Evolutionary conservation across 1,140 invertebrate species (phyloP).

Genomic region (Neodiprion pinetum): DNA sequence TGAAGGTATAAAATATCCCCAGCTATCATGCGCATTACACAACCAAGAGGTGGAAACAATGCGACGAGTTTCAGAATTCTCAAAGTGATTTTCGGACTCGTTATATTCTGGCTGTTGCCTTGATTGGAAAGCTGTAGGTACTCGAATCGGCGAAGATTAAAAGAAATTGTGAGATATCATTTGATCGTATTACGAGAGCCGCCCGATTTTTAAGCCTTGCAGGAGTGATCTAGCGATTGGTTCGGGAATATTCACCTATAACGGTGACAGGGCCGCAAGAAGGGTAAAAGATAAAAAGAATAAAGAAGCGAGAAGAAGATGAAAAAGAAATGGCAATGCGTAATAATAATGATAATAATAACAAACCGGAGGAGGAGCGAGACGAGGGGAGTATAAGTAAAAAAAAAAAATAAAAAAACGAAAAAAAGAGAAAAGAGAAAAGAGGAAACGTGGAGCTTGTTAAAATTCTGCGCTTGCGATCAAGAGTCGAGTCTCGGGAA

Average conservation of each 20-base stretch:
- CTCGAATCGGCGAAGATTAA: background rate
- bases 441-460: background rate
- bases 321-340: background rate
- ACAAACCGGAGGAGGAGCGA: no score
- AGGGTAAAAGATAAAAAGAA: background rate
- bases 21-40: no score
- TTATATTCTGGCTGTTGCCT: background rate
- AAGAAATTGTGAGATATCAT: background rate
- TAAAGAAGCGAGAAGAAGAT: background rate
- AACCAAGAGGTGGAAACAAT: no score
- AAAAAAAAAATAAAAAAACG: no score
- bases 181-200: background rate
- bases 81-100: no score
- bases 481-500: background rate
- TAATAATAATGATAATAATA: no score
- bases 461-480: conserved; percentile 2
- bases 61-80: no score
- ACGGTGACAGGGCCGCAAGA: no score
- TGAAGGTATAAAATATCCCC: no score
- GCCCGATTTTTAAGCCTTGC: background rate
- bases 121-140: background rate
- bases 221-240: background rate
- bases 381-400: no score
- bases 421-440: background rate
- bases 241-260: no score